phyloP scores from a whole-genome alignment of 2,888 invertebrate genomes.

The Sinodicranocentrus sp. region DNA sequence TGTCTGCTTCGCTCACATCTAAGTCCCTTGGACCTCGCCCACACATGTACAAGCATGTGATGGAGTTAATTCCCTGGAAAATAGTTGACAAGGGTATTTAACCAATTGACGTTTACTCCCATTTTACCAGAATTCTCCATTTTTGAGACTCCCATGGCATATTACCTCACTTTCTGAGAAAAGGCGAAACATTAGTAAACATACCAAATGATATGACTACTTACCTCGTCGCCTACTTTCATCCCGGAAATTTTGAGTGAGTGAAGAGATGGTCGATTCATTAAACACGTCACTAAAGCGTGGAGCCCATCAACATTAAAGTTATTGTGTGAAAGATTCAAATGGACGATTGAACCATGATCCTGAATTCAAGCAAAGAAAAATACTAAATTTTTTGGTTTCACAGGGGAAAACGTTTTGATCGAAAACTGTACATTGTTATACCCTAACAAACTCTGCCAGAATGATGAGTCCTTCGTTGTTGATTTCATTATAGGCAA shows the following conservation, averaged over 20 bases:
- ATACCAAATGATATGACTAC: not conserved
- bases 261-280: constrained; percentile 69
- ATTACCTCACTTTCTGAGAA: not conserved
- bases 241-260: constrained; percentile 74
- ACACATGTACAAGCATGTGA: constrained; percentile 72
- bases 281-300: constrained; percentile 58
- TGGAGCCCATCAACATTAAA: constrained; percentile 70
- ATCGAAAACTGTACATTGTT: not conserved
- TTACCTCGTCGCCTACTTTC: constrained; percentile 74
- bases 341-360: constrained; percentile 49
- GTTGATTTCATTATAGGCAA: constrained; percentile 74
- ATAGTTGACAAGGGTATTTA: not conserved
- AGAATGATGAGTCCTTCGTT: constrained; percentile 69
- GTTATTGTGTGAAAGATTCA: constrained; percentile 74
- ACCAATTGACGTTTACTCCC: not conserved
- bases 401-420: not conserved
- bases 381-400: not conserved
- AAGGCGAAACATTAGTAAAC: not conserved
- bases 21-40: constrained; percentile 73
- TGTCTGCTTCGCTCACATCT: constrained; percentile 72
- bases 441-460: constrained; percentile 66
- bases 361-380: constrained; percentile 39
- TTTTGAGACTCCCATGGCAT: not conserved
- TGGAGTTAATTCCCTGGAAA: constrained; percentile 72
- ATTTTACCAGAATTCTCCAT: not conserved